Conservation (phyloP, 1,140 invertebrate species). For the Pseudachorutes palmiensis region DNA sequence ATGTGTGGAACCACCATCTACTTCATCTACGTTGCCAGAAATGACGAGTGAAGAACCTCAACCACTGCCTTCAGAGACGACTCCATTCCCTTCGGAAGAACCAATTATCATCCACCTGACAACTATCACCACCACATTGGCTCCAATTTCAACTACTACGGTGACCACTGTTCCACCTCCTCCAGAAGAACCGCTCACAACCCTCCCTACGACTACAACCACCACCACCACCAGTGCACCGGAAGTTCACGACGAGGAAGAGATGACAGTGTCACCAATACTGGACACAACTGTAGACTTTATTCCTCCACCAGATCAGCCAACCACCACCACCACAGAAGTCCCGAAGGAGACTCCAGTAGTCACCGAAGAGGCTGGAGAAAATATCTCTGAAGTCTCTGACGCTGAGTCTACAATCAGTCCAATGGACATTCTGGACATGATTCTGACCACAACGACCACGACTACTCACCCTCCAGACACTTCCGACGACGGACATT, state of each 20-base stretch:
- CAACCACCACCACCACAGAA: constrained; percentile 22
- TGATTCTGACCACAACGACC: background rate
- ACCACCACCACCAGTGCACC: constrained; percentile 19
- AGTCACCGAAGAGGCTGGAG: too few relatives aligned
- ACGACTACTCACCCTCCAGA: background rate
- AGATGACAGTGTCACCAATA: too few relatives aligned
- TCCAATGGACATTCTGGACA: constrained; percentile 7
- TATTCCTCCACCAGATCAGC: constrained; percentile 34
- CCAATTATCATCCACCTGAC: background rate
- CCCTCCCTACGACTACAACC: constrained; percentile 40
- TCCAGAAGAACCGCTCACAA: constrained; percentile 40
- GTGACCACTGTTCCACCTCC: constrained; percentile 37
- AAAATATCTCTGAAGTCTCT: too few relatives aligned
- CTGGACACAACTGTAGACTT: too few relatives aligned
- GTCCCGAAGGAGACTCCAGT: background rate
- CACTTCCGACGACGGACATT: background rate
- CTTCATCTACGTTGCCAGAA: background rate
- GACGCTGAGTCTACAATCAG: constrained; percentile 3
- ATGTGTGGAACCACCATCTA: constrained; percentile 41
- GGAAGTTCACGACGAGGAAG: too few relatives aligned
- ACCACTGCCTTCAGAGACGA: background rate
- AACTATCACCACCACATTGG: background rate
- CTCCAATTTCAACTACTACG: background rate
- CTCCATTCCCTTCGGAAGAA: too few relatives aligned
- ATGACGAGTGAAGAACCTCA: background rate